Evolutionary conservation across 2,888 invertebrate species (phyloP).

Genomic region (Caenorhabditis wallacei): DNA sequence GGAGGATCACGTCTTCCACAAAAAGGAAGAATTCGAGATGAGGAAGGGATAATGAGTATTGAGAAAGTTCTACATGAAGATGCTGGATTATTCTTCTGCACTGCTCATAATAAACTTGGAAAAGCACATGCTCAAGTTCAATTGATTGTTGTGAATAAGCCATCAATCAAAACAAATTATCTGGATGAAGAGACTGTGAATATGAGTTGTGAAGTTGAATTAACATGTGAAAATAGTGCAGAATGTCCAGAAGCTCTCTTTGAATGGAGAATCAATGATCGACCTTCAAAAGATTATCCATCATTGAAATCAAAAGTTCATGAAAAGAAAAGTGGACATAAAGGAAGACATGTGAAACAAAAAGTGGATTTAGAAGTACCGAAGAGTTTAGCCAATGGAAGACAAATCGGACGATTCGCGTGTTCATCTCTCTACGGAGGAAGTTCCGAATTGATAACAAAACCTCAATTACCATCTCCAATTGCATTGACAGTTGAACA

Average conservation of each 20-base stretch:
- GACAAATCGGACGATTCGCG: slow-evolving; percentile 74
- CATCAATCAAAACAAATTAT: slow-evolving; percentile 54
- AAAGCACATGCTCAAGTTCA: slow-evolving; percentile 77
- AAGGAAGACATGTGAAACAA: slow-evolving; percentile 53
- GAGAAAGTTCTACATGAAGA: slow-evolving; percentile 73
- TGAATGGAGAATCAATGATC: slow-evolving; percentile 79
- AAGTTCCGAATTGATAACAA: slow-evolving; percentile 53
- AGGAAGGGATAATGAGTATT: slow-evolving; percentile 69
- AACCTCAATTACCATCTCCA: slow-evolving; percentile 60
- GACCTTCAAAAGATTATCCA: slow-evolving; percentile 61
- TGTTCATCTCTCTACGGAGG: slow-evolving; percentile 78
- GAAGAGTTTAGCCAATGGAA: slow-evolving; percentile 32
- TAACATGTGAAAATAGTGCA: slow-evolving; percentile 51
- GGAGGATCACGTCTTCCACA: slow-evolving; percentile 65
- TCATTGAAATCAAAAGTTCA: slow-evolving; percentile 54
- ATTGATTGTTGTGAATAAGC: slow-evolving; percentile 74
- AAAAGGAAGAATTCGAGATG: slow-evolving; percentile 68
- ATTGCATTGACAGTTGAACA: slow-evolving; percentile 62
- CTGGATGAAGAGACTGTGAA: slow-evolving; percentile 57
- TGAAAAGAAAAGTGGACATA: slow-evolving; percentile 55
- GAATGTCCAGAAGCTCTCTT: slow-evolving; percentile 80
- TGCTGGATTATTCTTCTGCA: slow-evolving; percentile 79
- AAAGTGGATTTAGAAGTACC: slow-evolving; percentile 67
- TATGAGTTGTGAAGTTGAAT: slow-evolving; percentile 63
- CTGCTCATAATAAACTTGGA: slow-evolving; percentile 78